Base-by-base conservation (phyloP, 2,888 invertebrate genomes). In the Orthonevra nobilis region DNA sequence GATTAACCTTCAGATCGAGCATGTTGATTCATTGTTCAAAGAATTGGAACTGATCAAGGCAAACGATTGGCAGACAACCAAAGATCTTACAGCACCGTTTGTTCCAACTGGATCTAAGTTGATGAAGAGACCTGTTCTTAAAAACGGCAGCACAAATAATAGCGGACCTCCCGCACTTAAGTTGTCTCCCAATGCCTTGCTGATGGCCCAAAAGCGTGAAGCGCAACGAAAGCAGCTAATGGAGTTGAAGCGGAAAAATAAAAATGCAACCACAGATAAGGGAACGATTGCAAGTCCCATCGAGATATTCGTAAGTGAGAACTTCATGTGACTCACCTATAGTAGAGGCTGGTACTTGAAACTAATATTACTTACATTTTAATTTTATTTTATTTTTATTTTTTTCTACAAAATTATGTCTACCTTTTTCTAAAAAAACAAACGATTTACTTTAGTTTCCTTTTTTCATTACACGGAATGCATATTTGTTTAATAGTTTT, bases 1-100 rank as follows among this genome's bases (percentile, higher is more conserved):
- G 96, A 95, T 97, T 36, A 92, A 93, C 87, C 91, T 97, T 28
- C 97, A 97, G 89, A 94, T 97, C n/a, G 92, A 93, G 74, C 94
- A 96, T 85, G 93, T 97, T 58, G 93, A 95, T 85, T 91, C 92
- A 1, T 88, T 95, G 81, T 96, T 95, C 86, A 90, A 91, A 9
- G 92, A 94, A 72, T 90, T 95, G 19, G 91, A 91, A 0, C 84
- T 84, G 5, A 87, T 93, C 36, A 91, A 90, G 83, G 90, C 87
- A 1, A 93, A 92, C 75, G 90, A 91, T 74, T 95, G 94, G 94
- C 89, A 92, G 87, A 92, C 91, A 85, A 63, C 73, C 48, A 73
- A 79, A 73, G 79, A 79, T 17, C 34, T 52, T 2, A 12, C 64
- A 19, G 17, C 63, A 1, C 73, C 73, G 9, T 73, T 73, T 50